Conservation (phyloP, 1,140 invertebrate genomes). For the Bombus superbus region DNA sequence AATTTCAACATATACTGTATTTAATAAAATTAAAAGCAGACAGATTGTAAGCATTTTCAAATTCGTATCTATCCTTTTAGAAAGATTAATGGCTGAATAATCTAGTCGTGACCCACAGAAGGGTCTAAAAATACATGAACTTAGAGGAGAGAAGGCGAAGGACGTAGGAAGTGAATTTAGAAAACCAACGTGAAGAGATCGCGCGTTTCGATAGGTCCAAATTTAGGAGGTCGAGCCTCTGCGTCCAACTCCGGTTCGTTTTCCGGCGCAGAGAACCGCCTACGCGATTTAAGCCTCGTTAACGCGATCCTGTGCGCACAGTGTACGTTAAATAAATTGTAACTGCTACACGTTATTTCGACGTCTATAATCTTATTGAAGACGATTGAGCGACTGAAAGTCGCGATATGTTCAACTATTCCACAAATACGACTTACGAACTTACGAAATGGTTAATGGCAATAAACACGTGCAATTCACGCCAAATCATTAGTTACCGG, state of each 20-base stretch:
- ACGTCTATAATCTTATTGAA: neutral
- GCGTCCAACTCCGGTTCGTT: constrained; percentile 24
- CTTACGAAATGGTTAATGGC: neutral
- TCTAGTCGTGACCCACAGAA: neutral
- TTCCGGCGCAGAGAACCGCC: constrained; percentile 50
- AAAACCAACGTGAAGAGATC: constrained; percentile 53
- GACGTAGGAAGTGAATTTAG: constrained; percentile 40
- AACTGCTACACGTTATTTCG: constrained; percentile 1
- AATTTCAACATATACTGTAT: neutral
- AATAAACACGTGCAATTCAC: neutral
- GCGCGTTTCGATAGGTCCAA: constrained; percentile 56
- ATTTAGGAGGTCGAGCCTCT: constrained; percentile 56
- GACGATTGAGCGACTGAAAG: neutral
- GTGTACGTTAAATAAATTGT: constrained; percentile 23
- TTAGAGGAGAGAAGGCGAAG: too few species aligned
- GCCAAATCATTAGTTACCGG: neutral
- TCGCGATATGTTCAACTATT: neutral
- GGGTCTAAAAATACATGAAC: constrained; percentile 24
- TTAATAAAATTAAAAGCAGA: neutral
- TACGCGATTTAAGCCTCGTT: constrained; percentile 59
- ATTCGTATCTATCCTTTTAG: neutral
- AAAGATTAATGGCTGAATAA: neutral
- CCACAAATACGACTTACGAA: neutral
- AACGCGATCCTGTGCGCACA: constrained; percentile 8
- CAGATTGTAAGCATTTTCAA: neutral